A percentile compares a stretch with the other conserved stretches of the same genome.
phyloP scores from a whole-genome alignment of 2,113 vertebrate species.

The Callionymus lyra region DNA sequence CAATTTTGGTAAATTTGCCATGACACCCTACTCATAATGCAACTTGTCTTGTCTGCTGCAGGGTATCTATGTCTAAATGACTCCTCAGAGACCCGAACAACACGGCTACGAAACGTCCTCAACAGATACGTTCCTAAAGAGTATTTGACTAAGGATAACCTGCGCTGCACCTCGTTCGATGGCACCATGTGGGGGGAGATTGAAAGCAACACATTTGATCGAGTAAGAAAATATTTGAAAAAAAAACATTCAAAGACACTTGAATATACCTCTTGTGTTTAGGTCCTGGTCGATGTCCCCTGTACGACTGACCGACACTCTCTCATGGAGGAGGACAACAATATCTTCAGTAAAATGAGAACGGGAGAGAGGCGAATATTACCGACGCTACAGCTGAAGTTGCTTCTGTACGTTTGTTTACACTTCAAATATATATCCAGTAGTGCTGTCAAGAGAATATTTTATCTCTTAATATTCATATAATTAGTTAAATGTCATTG shows the following conservation, averaged over 20 bases:
- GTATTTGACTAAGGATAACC: conserved; percentile 41
- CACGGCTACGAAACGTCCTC: conserved; percentile 70
- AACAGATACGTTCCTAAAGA: conserved; percentile 73
- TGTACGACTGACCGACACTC: conserved; percentile 93
- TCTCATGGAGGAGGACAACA: conserved; percentile 81
- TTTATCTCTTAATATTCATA: too few species aligned
- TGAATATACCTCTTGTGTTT: conserved; percentile 2
- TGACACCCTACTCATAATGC: too few species aligned
- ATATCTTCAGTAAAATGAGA: conserved; percentile 77
- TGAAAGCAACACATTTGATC: conserved; percentile 73
- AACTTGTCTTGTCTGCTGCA: conserved; percentile 39
- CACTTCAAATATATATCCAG: background rate
- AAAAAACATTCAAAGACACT: background rate
- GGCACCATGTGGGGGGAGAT: conserved; percentile 78
- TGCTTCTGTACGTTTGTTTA: conserved; percentile 79
- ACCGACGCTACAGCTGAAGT: conserved; percentile 79
- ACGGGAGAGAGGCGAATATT: conserved; percentile 78
- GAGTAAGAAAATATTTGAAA: conserved; percentile 61
- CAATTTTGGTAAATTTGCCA: too few species aligned
- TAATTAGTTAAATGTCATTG: too few species aligned
- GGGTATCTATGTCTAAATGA: conserved; percentile 82
- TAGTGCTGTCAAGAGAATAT: too few species aligned
- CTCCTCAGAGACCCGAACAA: conserved; percentile 69
- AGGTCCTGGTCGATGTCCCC: conserved; percentile 95
- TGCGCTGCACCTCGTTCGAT: conserved; percentile 74